Conservation (phyloP, 2,113 vertebrate genomes). For the Triplophysa siluroides region DNA sequence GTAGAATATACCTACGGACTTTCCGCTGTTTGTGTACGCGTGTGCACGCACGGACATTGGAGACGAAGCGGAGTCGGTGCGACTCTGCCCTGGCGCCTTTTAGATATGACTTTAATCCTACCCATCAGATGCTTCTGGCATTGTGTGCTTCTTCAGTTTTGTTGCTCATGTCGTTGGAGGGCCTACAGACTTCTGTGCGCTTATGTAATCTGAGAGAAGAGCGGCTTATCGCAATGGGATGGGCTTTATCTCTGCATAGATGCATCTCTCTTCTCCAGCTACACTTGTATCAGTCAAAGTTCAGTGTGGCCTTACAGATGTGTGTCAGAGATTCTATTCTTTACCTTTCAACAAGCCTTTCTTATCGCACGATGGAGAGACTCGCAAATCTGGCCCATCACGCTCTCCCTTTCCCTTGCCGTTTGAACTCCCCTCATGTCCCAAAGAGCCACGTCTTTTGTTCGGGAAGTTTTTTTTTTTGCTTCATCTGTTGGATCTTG, state of each 20-base stretch:
- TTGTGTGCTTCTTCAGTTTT: slow-evolving; percentile 59
- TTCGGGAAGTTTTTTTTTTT: slow-evolving; percentile 51
- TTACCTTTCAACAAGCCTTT: slow-evolving; percentile 73
- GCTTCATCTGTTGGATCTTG: slow-evolving; percentile 29
- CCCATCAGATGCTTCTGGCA: slow-evolving; percentile 75
- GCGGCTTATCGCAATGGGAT: slow-evolving; percentile 58
- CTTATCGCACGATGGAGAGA: slow-evolving; percentile 69
- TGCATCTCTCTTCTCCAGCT: slow-evolving; percentile 60
- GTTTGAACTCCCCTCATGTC: slow-evolving; percentile 68
- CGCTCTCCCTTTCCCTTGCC: slow-evolving; percentile 64
- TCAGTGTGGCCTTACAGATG: slow-evolving; percentile 73
- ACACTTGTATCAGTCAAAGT: slow-evolving; percentile 66
- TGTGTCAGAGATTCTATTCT: slow-evolving; percentile 71
- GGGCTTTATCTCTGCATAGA: slow-evolving; percentile 63
- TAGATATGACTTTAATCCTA: slow-evolving; percentile 75
- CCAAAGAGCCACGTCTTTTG: slow-evolving; percentile 56
- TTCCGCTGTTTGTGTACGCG: slow-evolving; percentile 28
- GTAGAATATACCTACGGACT: slow-evolving; percentile 9
- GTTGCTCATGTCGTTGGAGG: slow-evolving; percentile 66
- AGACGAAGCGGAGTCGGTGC: slow-evolving; percentile 68
- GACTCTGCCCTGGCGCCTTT: slow-evolving; percentile 77
- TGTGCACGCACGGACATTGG: slow-evolving; percentile 51
- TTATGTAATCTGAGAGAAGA: slow-evolving; percentile 70
- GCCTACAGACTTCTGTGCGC: slow-evolving; percentile 53
- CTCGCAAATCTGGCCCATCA: slow-evolving; percentile 61